Base-by-base conservation (phyloP, 92 coral and sea anemone genomes). In the Palythoa grandiflora region DNA sequence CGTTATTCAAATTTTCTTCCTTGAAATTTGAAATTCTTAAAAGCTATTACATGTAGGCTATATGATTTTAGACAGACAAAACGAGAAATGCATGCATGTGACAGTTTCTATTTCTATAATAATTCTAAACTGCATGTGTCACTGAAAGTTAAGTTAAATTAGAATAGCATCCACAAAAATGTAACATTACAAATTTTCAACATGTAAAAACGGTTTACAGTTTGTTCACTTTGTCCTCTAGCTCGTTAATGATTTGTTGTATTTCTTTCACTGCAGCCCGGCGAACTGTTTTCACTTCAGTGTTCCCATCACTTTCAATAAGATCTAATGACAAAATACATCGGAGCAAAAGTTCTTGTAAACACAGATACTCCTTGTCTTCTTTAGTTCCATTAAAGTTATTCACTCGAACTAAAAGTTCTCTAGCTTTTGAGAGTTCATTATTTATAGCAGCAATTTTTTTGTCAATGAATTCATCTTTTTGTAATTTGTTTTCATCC, bases 231-330 rank as follows among this genome's bases (percentile, higher is more conserved):
- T 83, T 78, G 48, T 77, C 55, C 65, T 91, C 94, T 68, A 91
- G 79, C 63, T 91, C 84, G 35, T 54, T 79, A 14, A 79, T 68
- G 19, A 91, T 39, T 2, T 77, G 68, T 61, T 76, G 87, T 21
- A 91, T 91, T 61, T 91, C 92, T 74, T 73, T 89, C 70, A 91
- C 92, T 38, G 94, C 92, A 20, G 87, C 87, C 71, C 79, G 79
- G 21, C 94, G 92, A 65, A 78, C 84, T 1, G 75, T 12, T 54
- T 79, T 91, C 12, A 91, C 87, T 5, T 78, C 78, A 37, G 73
- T 79, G 9, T 37, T 40, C 38, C 94, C 94, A 13, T 79, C 87
- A 16, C 92, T 66, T 35, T 79, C 89, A 19, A 91, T 70, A 6
- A 61, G 53, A 68, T 91, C 94, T 76, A 91, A 73, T 5, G 75